Conservation (phyloP, 92 coral and sea anemone species). For the Heliopora coerulea region DNA sequence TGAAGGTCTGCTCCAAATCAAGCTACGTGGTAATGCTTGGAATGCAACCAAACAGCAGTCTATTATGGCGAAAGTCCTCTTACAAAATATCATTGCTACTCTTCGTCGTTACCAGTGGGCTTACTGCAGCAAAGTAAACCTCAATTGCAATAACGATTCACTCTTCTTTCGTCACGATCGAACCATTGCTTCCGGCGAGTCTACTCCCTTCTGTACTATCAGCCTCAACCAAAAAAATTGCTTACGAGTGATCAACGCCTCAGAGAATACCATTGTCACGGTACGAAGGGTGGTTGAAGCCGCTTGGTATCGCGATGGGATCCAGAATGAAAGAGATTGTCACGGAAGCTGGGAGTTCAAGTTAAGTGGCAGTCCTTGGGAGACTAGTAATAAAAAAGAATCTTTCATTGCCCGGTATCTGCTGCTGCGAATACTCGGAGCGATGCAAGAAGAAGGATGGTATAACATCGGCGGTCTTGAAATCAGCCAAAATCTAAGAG, state of each 20-base stretch:
- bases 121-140: conserved; percentile 46
- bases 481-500: conserved; percentile 37
- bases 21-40: conserved; percentile 55
- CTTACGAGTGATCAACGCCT: conserved; percentile 48
- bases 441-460: conserved; percentile 58
- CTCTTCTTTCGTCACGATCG: conserved; percentile 54
- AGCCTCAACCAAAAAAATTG: conserved; percentile 51
- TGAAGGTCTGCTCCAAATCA: conserved; percentile 44
- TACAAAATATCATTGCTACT: conserved; percentile 47
- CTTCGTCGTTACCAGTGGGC: conserved; percentile 50
- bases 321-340: conserved; percentile 49
- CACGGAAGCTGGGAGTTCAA: conserved; percentile 57
- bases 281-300: conserved; percentile 49
- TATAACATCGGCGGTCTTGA: conserved; percentile 41
- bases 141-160: conserved; percentile 48
- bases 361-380: conserved; percentile 58
- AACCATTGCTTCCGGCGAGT: conserved; percentile 25
- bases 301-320: conserved; percentile 46
- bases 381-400: conserved; percentile 46
- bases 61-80: conserved; percentile 41
- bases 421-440: conserved; percentile 40
- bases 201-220: conserved; percentile 40
- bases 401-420: conserved; percentile 53
- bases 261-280: conserved; percentile 42
- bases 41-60: conserved; percentile 49